Base-by-base conservation (phyloP, 2,888 invertebrate species). In the Chorisops tibialis region DNA sequence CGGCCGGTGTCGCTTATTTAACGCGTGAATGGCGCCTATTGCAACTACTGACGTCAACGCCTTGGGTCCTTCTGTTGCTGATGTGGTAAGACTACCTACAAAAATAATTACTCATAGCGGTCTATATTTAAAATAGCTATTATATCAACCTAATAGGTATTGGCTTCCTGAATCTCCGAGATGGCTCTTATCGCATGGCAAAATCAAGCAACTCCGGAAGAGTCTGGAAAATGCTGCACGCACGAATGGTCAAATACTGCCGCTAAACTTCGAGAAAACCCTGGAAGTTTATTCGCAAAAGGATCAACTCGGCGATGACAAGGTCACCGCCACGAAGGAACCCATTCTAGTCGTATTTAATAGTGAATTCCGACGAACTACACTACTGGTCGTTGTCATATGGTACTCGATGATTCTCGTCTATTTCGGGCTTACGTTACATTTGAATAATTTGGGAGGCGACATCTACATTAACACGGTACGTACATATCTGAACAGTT, bases 331-430 rank as follows among this genome's bases (percentile, higher is more conserved):
- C 7, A 45, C 56, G 19, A 45, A 19, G 24, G 56, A 56, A 30
- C 85, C 85, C 51, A 79, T 88, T 1, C 68, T 82, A 35, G 85
- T 89, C 72, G 81, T 89, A 1, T 87, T 89, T 72, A 83, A 81
- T 70, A 84, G 85, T 37, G 75, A 78, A 64, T 82, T 89, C 69
- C 78, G 85, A 67, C 86, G 83, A 70, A 85, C 85, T 65, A 89
- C 89, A 0, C 77, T 87, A 19, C 83, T 88, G 61, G 79, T 88
- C 19, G 85, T 87, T 68, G 71, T 88, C 30, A 82, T 86, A 52
- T 91, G 90, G 90, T 86, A 88, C 72, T 81, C 85, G 24, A 84
- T 89, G 73, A 88, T 90, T 63, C 82, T 90, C 50, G 85, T 88
- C 1, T 91, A 91, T 74, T 91, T 90, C 68, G 91, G 90, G 2